Evolutionary conservation across 2,888 invertebrate genomes (phyloP).

Genomic region (Nudaria mundana): DNA sequence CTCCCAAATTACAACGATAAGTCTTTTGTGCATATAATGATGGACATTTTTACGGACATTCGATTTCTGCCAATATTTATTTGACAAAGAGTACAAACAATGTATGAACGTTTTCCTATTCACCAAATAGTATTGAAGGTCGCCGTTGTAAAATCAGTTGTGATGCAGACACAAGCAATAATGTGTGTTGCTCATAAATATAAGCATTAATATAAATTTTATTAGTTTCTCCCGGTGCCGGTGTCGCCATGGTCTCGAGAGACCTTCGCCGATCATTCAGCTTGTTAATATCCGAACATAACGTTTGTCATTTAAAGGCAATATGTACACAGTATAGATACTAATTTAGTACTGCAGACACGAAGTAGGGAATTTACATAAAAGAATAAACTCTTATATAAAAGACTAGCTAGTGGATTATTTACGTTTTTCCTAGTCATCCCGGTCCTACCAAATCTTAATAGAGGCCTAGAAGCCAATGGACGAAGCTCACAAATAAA

Average conservation of each 20-base stretch:
- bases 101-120: conserved; percentile 15
- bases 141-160: conserved; percentile 37
- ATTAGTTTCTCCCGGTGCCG: conserved; percentile 40
- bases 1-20: conserved; percentile 15
- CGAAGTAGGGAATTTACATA: no score
- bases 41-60: conserved; percentile 32
- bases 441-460: no score
- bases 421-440: no score
- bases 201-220: conserved; percentile 44
- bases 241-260: conserved; percentile 35
- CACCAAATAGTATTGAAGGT: conserved; percentile 30
- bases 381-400: no score
- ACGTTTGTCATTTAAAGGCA: conserved; percentile 33
- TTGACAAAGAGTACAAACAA: conserved; percentile 6
- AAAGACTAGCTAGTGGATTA: no score
- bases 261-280: conserved; percentile 53
- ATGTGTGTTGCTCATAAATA: conserved; percentile 42
- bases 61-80: conserved; percentile 41
- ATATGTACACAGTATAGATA: no score
- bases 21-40: conserved; percentile 34
- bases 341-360: no score
- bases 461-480: no score
- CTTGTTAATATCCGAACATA: conserved; percentile 45
- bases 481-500: no score
- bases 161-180: conserved; percentile 31